Evolutionary conservation across 2,888 invertebrate species (phyloP).

Genomic region (Nebria salina): DNA sequence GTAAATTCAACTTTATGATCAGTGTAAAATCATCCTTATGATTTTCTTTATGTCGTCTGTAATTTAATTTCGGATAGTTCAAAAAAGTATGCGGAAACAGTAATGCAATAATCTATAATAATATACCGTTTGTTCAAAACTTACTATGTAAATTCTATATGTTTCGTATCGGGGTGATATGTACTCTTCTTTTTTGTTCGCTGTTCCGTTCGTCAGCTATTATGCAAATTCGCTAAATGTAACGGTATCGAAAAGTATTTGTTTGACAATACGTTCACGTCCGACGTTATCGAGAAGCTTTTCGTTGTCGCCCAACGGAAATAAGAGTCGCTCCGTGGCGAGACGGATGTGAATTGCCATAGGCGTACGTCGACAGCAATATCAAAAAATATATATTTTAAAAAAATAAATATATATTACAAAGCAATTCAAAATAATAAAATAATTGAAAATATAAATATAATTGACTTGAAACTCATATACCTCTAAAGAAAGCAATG

Average conservation of each 20-base stretch:
- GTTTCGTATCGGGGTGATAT: not conserved
- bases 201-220: conserved; percentile 19
- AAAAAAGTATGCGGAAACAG: not conserved
- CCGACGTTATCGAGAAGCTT: conserved; percentile 13
- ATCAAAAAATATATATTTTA: not conserved
- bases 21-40: not conserved
- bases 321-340: not conserved
- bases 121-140: not conserved
- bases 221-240: conserved; percentile 46
- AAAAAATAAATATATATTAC: no score
- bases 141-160: not conserved
- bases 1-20: not conserved
- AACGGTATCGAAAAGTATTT: conserved; percentile 55
- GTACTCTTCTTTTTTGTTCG: not conserved
- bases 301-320: conserved; percentile 28
- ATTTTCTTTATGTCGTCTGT: not conserved
- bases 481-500: not conserved
- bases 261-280: conserved; percentile 66
- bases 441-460: no score
- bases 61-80: not conserved
- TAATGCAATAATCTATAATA: not conserved
- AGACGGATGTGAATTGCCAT: conserved; percentile 9
- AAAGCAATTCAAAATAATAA: no score
- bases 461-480: not conserved
- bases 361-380: conserved; percentile 17